Evolutionary conservation across 2,113 vertebrate genomes (phyloP), one percentile per base, ranked within the genome.

Genomic region (Tor tambroides): DNA sequence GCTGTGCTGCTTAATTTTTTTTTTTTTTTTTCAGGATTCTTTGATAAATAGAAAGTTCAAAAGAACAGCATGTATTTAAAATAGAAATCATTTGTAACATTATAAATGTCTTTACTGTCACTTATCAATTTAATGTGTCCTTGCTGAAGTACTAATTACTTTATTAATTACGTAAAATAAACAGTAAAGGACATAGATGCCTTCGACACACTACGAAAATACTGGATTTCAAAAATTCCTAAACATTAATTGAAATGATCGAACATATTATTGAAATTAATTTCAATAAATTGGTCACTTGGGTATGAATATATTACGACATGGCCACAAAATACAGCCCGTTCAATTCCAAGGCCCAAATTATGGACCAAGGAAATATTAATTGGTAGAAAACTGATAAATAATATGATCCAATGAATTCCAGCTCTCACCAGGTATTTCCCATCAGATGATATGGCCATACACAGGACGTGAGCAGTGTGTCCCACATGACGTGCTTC

Each of bases 371-470:
- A 49, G 14, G 1, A 28, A 23, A 65, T 2, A 19, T 9, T 5
- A 19, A 28, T 43, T 17, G 1, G 23, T 23, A 28, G 67, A 46
- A 35, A 28, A 17, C 26, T n/a, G 0, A 30, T 63, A 30, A 83
- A 46, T 56, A 21, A 11, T 19, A 32, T 32, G 28, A 35, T 0
- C 15, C 17, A 10, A 9, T 71, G 32, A 71, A 10, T 23, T 23
- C 6, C 9, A 5, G 41, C 21, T 15, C 95, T 51, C 94, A 99
- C 98, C 92, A 99, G 93, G 93, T 97, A 99, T 91, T 97, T 99
- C 88, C 96, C 95, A 11, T 99, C 98, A 0, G 97, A 99, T 0
- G 98, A 98, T 89, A 99, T 94, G n/a, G 97, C 94, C 96, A 99
- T 97, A 89, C 96, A 98, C 67, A 99, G 94, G 23, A 99, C 2